Base-by-base conservation (phyloP, 2,888 invertebrate species). In the Ennomos quercinarius region DNA sequence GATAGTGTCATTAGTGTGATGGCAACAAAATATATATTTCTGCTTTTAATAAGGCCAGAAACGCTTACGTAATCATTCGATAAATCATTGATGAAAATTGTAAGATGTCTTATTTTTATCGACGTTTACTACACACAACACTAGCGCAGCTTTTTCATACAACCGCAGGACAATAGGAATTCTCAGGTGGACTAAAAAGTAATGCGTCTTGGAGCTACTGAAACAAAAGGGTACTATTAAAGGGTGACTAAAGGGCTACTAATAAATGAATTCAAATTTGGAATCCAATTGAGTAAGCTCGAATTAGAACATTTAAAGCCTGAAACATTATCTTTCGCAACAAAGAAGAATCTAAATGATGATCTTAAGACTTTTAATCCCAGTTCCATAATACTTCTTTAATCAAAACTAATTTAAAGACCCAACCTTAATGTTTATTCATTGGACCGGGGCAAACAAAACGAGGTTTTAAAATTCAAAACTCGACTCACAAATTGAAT, bases 161-260 rank as follows among this genome's bases (percentile, higher is more conserved):
- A 73, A 67, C 68, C 67, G 70, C 71, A 66, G 71, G 71, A 82
- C 81, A 83, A 83, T 81, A 71, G 27, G 27, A 27, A 27, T 76
- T 40, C 71, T 68, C 67, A 63, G 71, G 61, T 62, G 71, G 67
- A 76, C 71, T 77, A 75, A 76, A 80, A 71, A 72, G 78, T 81
- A 82, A 83, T 81, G 80, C 78, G 72, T 66, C 64, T 65, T 72
- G 63, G 60, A 55, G 56, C 66, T 51, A 42, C 46, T 55, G 68
- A 71, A 80, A 72, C 70, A 72, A 61, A 66, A 27, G 5, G 61
- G 55, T 52, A 1, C n/a, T n/a, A n/a, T n/a, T n/a, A n/a, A n/a
- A n/a, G n/a, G n/a, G n/a, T n/a, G n/a, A n/a, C n/a, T n/a, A n/a
- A n/a, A n/a, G n/a, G n/a, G 34, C 27, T 27, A 27, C 4, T 27